phyloP scores from a whole-genome alignment of 2,797 vertebrate genomes.

The Lithobates pipiens region DNA sequence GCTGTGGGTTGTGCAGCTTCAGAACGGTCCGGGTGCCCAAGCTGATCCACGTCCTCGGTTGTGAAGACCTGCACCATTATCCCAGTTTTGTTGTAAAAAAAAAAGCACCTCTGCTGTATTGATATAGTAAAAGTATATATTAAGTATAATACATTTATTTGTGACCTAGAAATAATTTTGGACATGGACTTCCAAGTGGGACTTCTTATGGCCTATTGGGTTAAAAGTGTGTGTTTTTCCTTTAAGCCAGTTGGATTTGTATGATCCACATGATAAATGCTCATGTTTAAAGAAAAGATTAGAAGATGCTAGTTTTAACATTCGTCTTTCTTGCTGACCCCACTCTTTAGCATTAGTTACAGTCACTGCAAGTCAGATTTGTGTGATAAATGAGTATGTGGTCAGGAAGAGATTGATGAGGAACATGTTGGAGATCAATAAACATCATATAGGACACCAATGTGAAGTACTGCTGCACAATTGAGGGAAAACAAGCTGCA shows the following conservation, averaged over 20 bases:
- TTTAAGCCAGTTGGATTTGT: neutral
- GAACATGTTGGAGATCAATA: neutral
- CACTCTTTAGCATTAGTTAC: neutral
- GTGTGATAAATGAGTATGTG: slow-evolving; percentile 19
- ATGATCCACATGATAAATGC: neutral
- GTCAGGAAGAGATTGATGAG: slow-evolving; percentile 42
- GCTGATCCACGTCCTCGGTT: too few relatives aligned
- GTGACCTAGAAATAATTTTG: too few relatives aligned
- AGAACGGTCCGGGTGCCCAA: too few relatives aligned
- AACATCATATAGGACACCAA: neutral
- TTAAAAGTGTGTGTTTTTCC: too few relatives aligned
- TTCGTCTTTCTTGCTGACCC: slow-evolving; percentile 44
- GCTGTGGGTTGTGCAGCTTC: too few relatives aligned
- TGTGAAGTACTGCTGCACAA: slow-evolving; percentile 19
- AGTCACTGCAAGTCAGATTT: slow-evolving; percentile 28
- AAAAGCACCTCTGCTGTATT: too few relatives aligned
- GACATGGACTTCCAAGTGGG: too few relatives aligned
- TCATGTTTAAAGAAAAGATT: neutral
- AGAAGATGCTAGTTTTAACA: neutral
- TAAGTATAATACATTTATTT: too few relatives aligned
- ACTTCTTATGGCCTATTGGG: too few relatives aligned
- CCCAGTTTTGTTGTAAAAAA: too few relatives aligned
- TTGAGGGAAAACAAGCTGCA: slow-evolving; percentile 5
- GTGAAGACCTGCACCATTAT: too few relatives aligned
- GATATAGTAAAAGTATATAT: too few relatives aligned